Conservation (phyloP, 2,797 vertebrate genomes). For the Helostoma temminkii region DNA sequence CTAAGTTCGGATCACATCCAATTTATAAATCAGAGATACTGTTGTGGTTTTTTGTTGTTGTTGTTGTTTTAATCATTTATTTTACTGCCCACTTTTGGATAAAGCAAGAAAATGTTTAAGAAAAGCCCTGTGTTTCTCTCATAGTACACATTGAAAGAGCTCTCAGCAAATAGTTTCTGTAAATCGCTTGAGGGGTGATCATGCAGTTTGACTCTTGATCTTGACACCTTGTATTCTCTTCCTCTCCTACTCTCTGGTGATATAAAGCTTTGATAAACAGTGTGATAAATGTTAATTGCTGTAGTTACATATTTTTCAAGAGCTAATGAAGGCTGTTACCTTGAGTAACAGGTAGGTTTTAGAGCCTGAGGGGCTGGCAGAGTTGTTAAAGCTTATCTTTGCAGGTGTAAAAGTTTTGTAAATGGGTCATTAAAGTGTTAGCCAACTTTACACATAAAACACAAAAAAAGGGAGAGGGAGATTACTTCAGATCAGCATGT, state of each 20-base stretch:
- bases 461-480: constrained; percentile 60
- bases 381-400: constrained; percentile 81
- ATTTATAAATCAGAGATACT: background rate
- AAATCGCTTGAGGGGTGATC: constrained; percentile 50
- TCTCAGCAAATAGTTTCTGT: constrained; percentile 18
- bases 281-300: constrained; percentile 75
- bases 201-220: constrained; percentile 59
- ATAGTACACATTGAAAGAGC: constrained; percentile 24
- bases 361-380: constrained; percentile 60
- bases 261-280: constrained; percentile 75
- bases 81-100: constrained; percentile 1
- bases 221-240: constrained; percentile 42
- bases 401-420: constrained; percentile 85
- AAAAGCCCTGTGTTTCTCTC: background rate
- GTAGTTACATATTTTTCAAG: constrained; percentile 76
- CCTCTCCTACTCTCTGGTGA: constrained; percentile 27
- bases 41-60: background rate
- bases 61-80: background rate
- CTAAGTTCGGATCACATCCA: background rate
- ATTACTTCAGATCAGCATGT: constrained; percentile 81
- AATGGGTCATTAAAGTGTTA: constrained; percentile 83
- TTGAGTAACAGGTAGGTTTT: constrained; percentile 70
- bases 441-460: constrained; percentile 81
- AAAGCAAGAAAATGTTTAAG: constrained; percentile 8
- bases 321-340: constrained; percentile 71